Evolutionary conservation across 2,113 vertebrate genomes (phyloP).

Genomic region (Lutjanus erythropterus): DNA sequence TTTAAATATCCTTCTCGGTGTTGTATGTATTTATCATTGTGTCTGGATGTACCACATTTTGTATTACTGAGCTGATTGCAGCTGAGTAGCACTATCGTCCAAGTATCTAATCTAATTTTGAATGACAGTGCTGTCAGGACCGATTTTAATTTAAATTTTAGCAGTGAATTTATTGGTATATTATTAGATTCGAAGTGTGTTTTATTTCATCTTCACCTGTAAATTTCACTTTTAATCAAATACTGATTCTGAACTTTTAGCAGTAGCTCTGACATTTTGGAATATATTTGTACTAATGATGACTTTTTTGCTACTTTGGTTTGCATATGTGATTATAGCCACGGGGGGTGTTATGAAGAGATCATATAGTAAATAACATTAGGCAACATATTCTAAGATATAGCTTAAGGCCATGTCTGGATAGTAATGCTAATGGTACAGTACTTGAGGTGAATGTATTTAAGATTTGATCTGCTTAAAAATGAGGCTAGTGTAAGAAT

Average conservation of each 20-base stretch:
- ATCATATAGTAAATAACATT: not conserved
- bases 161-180: not conserved
- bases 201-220: not conserved
- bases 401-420: not conserved
- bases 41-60: no score
- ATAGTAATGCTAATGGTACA: not conserved
- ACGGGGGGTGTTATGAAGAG: not conserved
- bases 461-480: not conserved
- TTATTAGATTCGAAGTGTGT: not conserved
- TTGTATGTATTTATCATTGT: no score
- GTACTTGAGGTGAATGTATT: constrained; percentile 8
- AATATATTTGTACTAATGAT: constrained; percentile 24
- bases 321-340: constrained; percentile 1
- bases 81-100: no score
- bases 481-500: not conserved
- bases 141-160: not conserved
- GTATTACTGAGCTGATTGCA: no score
- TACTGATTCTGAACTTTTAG: not conserved
- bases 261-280: constrained; percentile 4
- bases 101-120: no score
- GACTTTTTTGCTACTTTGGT: constrained; percentile 1
- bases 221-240: constrained; percentile 2
- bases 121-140: no score
- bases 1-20: no score
- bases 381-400: not conserved